These are phyloP conservation scores for Synergus japonicus DNA, from an alignment of 2,888 invertebrate species.

Conservation along the genomic window DNA sequence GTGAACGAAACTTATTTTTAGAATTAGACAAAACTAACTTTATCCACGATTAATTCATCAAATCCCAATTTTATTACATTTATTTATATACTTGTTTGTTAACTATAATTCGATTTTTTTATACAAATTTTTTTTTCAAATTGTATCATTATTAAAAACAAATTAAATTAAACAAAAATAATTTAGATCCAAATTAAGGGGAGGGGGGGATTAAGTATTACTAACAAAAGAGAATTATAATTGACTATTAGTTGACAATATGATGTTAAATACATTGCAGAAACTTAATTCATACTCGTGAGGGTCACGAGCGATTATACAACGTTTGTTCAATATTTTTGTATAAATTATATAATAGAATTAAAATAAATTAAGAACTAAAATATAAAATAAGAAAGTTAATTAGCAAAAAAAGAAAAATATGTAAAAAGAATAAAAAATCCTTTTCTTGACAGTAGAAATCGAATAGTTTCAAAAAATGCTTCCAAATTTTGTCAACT, in stretches of 20 bases:
- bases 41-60: neutral
- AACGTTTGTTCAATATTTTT: too few relatives aligned
- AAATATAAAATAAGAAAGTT: too few relatives aligned
- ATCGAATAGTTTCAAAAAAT: neutral
- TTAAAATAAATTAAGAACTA: too few relatives aligned
- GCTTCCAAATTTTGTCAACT: neutral
- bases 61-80: too few relatives aligned
- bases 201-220: neutral
- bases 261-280: neutral
- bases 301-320: neutral
- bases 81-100: too few relatives aligned
- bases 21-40: neutral
- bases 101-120: too few relatives aligned
- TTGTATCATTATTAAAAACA: too few relatives aligned
- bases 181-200: too few relatives aligned
- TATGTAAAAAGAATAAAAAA: neutral
- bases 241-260: constrained; percentile 20
- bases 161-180: too few relatives aligned
- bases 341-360: too few relatives aligned
- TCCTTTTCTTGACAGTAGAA: neutral
- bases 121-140: too few relatives aligned
- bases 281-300: neutral
- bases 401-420: too few relatives aligned
- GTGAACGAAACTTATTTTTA: neutral
- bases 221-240: constrained; percentile 1